Conservation (phyloP, 2,797 vertebrate species). For the Remorina albescens region DNA sequence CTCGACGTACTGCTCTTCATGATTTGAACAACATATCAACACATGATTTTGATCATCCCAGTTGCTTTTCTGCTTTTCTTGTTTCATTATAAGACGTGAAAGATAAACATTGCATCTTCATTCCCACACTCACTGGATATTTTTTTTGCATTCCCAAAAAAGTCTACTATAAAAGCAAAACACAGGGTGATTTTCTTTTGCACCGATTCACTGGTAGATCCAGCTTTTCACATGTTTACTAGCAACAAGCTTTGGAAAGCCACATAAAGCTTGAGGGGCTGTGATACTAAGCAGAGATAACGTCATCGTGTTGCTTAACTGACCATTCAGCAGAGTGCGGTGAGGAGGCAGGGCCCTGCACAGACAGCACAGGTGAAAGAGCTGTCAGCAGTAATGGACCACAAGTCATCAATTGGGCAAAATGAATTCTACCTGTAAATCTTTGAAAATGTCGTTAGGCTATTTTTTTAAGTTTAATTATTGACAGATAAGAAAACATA, state of each 20-base stretch:
- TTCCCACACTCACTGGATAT: not conserved
- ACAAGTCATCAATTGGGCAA: not conserved
- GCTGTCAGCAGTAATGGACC: not conserved
- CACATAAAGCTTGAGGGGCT: conserved; percentile 62
- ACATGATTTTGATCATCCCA: conserved; percentile 11
- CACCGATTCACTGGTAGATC: conserved; percentile 25
- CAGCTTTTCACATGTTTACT: conserved; percentile 46
- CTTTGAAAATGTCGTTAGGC: not conserved
- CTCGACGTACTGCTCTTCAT: not conserved
- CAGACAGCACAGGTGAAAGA: conserved; percentile 38
- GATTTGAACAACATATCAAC: conserved; percentile 8
- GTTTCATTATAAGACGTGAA: not conserved
- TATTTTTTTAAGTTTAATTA: not conserved
- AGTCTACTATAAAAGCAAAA: conserved; percentile 5
- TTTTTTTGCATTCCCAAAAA: not conserved
- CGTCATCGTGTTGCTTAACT: conserved; percentile 74
- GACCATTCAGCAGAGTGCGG: conserved; percentile 66
- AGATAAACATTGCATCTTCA: conserved; percentile 16
- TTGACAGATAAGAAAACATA: not conserved
- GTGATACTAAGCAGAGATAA: conserved; percentile 75
- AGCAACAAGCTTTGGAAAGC: conserved; percentile 54
- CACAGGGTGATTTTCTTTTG: not conserved
- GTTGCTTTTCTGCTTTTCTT: not conserved
- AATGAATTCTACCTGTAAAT: not conserved
- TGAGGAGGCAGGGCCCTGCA: conserved; percentile 57